phyloP scores from a whole-genome alignment of 2,113 vertebrate genomes.

The Castor canadensis region DNA sequence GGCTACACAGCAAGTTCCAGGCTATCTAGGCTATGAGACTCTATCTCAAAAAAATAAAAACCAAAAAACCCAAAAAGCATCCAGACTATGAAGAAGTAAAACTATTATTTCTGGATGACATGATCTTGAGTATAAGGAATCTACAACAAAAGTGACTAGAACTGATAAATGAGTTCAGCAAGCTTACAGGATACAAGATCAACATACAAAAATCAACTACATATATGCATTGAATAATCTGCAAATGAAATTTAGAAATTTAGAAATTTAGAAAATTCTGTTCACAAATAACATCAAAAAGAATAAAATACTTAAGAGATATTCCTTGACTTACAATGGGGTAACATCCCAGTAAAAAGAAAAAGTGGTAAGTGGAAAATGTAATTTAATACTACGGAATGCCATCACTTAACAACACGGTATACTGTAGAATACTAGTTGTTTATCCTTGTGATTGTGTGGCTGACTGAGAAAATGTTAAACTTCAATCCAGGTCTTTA shows the following conservation, averaged over 20 bases:
- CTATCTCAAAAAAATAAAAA: too few species aligned
- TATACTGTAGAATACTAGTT: background rate
- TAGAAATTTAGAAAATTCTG: background rate
- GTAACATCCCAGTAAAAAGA: background rate
- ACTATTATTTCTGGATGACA: background rate
- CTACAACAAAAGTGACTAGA: background rate
- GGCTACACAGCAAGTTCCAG: too few species aligned
- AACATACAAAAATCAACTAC: background rate
- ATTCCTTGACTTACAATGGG: background rate
- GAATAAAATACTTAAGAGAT: background rate
- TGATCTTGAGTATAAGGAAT: background rate
- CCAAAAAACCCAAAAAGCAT: too few species aligned
- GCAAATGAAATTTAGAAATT: too few species aligned
- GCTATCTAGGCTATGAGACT: too few species aligned
- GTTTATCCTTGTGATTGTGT: background rate
- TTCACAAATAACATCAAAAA: background rate
- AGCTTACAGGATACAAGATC: background rate
- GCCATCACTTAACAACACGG: background rate
- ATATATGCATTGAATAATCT: background rate
- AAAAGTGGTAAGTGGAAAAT: background rate
- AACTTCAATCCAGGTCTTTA: background rate
- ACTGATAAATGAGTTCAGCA: background rate
- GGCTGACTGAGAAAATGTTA: background rate
- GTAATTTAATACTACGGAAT: background rate
- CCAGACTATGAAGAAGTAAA: background rate